Percentiles rank a stretch among this genome's conserved stretches.
phyloP scores from a whole-genome alignment of 1,140 invertebrate genomes.

The Thaumetopoea pityocampa region DNA sequence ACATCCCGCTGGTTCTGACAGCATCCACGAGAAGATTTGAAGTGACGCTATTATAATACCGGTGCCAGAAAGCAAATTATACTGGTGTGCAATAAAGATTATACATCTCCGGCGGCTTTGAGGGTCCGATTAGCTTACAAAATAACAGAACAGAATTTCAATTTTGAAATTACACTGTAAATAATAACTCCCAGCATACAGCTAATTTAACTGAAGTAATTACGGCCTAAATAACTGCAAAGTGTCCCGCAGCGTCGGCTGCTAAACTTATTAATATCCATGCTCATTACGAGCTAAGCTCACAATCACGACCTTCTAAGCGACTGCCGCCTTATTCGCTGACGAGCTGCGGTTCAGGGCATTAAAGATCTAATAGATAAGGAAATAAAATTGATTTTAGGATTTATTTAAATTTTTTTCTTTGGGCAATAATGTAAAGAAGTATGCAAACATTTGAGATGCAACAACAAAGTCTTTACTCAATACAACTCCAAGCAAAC shows the following conservation, averaged over 20 bases:
- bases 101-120: too few relatives aligned
- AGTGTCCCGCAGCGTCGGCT: constrained; percentile 34
- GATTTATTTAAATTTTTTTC: not conserved
- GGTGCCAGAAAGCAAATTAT: too few relatives aligned
- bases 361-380: constrained; percentile 31
- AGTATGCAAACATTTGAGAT: too few relatives aligned
- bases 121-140: too few relatives aligned
- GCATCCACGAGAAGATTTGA: too few relatives aligned
- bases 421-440: too few relatives aligned
- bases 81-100: too few relatives aligned
- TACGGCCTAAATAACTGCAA: constrained; percentile 50
- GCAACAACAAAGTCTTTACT: too few relatives aligned
- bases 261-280: constrained; percentile 58
- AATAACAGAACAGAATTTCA: not conserved
- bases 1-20: too few relatives aligned
- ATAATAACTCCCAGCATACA: constrained; percentile 25
- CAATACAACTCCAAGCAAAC: too few relatives aligned
- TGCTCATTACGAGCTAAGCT: constrained; percentile 47
- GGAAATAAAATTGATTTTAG: not conserved
- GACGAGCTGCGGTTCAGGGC: constrained; percentile 32
- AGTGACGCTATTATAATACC: too few relatives aligned
- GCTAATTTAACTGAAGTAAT: constrained; percentile 42
- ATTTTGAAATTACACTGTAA: constrained; percentile 19
- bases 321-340: constrained; percentile 63
- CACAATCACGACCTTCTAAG: constrained; percentile 60